Base-by-base conservation (phyloP, 2,113 vertebrate genomes). In the Lophura nycthemera region DNA sequence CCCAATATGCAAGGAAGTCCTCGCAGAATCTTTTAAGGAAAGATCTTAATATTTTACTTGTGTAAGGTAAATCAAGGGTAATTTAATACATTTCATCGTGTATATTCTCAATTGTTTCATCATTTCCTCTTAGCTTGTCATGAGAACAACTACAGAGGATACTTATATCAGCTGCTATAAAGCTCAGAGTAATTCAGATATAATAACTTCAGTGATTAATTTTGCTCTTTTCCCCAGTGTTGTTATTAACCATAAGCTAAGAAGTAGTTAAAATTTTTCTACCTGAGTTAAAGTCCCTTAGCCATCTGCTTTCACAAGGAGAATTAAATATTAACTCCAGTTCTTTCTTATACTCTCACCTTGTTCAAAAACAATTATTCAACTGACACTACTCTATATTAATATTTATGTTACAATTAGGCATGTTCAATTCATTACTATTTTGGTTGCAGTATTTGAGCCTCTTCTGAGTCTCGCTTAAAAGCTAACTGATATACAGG, bases 51-150 rank as follows among this genome's bases (percentile, higher is more conserved):
- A 1, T 64, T 79, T 83, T 65, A 63, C 29, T 77, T 78, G 50
- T 70, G 56, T 22, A 82, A 91, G 42, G 21, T 40, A 80, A 93
- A 90, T 74, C 42, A 71, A 69, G 47, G 29, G 30, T 66, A 88
- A 94, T 87, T 66, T 75, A 29, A 79, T 74, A 74, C 61, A 88
- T 78, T 86, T 80, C 69, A 91, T 42, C 52, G 47, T 52, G 18
- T 21, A 65, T 71, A 71, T 94, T 83, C 93, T 67, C 79, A 93
- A 60, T 86, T 86, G 66, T 91, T 67, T 86, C 84, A 93, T 74
- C 56, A 78, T 82, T 78, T 86, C 67, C 47, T 65, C 83, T 83
- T 71, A 79, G 70, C 61, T 69, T 90, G 78, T 90, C n/a, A 86
- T 50, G 27, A 90, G 77, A 93, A 84, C 54, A 95, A 57, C n/a